These are phyloP conservation scores for Onychostoma macrolepis DNA, from an alignment of 2,113 vertebrate genomes.

Conservation along the genomic window DNA sequence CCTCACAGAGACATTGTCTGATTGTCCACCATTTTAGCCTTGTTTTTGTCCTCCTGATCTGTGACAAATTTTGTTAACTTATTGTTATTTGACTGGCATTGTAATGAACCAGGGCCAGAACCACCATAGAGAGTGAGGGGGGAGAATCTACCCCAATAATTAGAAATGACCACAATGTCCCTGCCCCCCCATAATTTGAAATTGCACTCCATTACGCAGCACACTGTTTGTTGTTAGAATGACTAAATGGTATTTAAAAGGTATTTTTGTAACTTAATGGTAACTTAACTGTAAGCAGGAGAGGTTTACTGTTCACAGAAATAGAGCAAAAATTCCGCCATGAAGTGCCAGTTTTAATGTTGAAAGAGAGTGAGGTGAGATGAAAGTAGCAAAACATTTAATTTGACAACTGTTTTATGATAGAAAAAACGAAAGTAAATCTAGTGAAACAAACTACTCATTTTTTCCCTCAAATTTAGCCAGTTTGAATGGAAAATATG, in stretches of 20 bases:
- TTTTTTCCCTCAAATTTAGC: too few species aligned
- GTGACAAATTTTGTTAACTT: neutral
- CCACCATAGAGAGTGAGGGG: neutral
- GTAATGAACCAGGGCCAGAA: neutral
- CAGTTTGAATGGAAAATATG: neutral
- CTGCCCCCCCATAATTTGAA: neutral
- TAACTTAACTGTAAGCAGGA: neutral
- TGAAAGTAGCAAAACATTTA: neutral
- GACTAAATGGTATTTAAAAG: neutral
- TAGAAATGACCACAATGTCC: neutral
- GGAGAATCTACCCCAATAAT: neutral
- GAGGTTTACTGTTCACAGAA: too few species aligned
- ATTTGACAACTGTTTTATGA: neutral
- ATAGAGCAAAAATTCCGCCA: neutral
- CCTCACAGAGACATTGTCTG: slow-evolving; percentile 9
- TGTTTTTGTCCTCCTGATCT: neutral
- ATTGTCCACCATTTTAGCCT: neutral
- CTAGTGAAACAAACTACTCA: neutral
- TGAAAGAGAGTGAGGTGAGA: neutral
- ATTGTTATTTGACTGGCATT: neutral
- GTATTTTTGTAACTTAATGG: neutral
- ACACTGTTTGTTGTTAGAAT: neutral
- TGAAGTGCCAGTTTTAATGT: neutral
- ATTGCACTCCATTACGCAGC: neutral
- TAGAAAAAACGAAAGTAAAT: neutral